These are phyloP conservation scores for Dusona sp. DNA, from an alignment of 2,888 invertebrate species.

Conservation along the genomic window DNA sequence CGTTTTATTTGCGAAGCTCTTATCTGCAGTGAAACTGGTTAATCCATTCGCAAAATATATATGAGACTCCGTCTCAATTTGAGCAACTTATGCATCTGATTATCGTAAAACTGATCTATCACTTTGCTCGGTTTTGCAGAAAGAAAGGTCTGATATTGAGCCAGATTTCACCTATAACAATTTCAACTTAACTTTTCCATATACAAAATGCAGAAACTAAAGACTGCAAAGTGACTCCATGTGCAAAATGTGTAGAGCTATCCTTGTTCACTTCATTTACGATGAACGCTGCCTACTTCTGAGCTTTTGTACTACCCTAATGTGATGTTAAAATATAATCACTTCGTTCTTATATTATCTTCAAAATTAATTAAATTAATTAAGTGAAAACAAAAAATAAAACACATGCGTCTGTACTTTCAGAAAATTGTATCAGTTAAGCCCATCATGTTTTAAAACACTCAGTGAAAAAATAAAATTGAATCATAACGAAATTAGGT, in stretches of 20 bases:
- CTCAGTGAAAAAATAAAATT: background rate
- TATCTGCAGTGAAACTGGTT: slow-evolving; percentile 29
- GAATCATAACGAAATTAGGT: background rate
- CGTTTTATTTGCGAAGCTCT: slow-evolving; percentile 29
- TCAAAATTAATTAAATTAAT: no score
- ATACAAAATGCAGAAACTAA: no score
- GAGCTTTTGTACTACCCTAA: background rate
- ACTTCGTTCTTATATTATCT: background rate
- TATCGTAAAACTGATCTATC: background rate
- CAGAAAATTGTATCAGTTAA: no score
- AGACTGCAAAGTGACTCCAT: no score
- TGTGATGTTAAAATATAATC: background rate
- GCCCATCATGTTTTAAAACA: background rate
- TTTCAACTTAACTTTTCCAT: no score
- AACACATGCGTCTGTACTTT: no score
- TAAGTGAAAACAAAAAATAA: no score
- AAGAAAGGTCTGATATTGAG: no score
- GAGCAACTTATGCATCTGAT: background rate
- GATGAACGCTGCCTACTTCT: background rate
- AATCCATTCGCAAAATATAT: slow-evolving; percentile 49
- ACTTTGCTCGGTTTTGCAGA: background rate
- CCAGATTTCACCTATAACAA: no score
- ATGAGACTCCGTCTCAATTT: slow-evolving; percentile 57
- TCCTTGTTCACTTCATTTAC: background rate
- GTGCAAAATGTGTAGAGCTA: no score